A percentile compares a stretch with the other conserved stretches of the same genome.
These are phyloP conservation scores for Tauraco erythrolophus DNA, from an alignment of 2,113 vertebrate species.

Conservation along the genomic window DNA sequence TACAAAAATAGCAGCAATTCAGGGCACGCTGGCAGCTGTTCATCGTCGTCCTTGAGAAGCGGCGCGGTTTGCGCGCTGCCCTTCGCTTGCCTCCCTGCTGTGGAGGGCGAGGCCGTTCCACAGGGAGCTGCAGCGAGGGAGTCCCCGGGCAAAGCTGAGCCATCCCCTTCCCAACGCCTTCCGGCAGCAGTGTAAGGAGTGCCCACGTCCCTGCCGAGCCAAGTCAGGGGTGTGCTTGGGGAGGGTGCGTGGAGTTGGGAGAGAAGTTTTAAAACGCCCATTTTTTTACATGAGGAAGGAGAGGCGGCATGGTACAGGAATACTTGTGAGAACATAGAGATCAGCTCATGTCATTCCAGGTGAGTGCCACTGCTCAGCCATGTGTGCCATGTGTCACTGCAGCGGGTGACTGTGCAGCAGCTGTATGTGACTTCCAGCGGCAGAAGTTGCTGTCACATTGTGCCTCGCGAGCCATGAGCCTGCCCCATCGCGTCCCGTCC, in stretches of 20 bases:
- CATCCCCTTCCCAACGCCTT: fast-evolving
- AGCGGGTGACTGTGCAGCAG: not conserved
- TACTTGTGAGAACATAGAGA: not conserved
- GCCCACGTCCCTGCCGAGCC: not conserved
- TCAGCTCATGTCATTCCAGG: not conserved
- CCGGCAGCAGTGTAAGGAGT: not conserved
- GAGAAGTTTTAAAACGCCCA: not conserved
- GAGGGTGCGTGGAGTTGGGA: not conserved
- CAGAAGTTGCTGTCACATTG: not conserved
- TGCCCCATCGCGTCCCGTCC: fast-evolving
- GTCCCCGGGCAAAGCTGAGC: not conserved
- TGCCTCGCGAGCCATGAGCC: not conserved
- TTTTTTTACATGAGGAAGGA: not conserved
- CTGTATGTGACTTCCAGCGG: not conserved
- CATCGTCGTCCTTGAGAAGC: not conserved
- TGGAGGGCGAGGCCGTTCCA: not conserved
- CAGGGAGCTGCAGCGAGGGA: not conserved
- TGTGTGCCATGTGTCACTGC: not conserved
- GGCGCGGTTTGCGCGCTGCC: not conserved
- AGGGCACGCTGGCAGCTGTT: not conserved
- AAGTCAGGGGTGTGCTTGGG: not conserved
- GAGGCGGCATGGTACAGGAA: not conserved
- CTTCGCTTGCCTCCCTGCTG: not conserved
- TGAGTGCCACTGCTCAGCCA: not conserved
- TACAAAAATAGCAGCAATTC: not conserved